Evolutionary conservation across 1,140 invertebrate species (phyloP).

Genomic region (Penaeus japonicus): DNA sequence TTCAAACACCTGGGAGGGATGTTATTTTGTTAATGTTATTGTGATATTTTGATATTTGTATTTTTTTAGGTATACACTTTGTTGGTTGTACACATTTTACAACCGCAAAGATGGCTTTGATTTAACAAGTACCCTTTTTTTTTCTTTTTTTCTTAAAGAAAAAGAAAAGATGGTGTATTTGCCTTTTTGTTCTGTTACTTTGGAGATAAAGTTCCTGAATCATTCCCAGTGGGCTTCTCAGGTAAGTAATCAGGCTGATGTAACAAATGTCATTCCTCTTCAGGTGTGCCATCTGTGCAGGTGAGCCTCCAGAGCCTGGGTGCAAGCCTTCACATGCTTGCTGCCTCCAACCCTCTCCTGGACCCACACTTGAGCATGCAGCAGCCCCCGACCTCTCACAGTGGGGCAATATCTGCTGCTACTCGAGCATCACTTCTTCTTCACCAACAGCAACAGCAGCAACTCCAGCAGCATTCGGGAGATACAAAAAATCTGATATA

Average conservation of each 20-base stretch:
- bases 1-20: too few species aligned
- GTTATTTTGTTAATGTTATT: too few species aligned
- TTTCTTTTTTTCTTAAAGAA: too few species aligned
- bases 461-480: constrained; percentile 38
- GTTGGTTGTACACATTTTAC: too few species aligned
- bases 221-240: background rate
- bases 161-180: too few species aligned
- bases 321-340: constrained; percentile 42
- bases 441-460: constrained; percentile 46
- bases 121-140: too few species aligned
- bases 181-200: too few species aligned
- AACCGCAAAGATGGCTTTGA: too few species aligned
- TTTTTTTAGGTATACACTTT: too few species aligned
- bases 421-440: constrained; percentile 36
- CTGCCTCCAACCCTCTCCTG: constrained; percentile 32
- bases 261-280: constrained; percentile 21
- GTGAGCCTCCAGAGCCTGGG: constrained; percentile 27
- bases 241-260: constrained; percentile 31
- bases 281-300: constrained; percentile 37
- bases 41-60: too few species aligned
- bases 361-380: constrained; percentile 8
- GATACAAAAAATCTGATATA: constrained; percentile 50
- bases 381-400: constrained; percentile 25
- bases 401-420: constrained; percentile 39
- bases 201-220: too few species aligned